A percentile compares a stretch with the other conserved stretches of the same genome.
Conservation (phyloP, 2,797 vertebrate genomes). For the Sphenodon punctatus region DNA sequence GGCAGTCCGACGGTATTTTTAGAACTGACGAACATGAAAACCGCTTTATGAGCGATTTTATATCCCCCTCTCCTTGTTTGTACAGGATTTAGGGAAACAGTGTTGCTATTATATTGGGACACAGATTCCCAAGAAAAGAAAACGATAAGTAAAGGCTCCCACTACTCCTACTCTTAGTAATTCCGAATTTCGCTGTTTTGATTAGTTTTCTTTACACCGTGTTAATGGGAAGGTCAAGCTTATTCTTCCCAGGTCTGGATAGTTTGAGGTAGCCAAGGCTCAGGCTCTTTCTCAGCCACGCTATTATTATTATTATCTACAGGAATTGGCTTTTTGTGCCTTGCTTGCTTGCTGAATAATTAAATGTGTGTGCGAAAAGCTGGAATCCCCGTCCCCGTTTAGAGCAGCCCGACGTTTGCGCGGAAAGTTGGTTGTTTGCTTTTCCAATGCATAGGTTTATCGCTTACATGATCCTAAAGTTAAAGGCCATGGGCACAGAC, state of each 20-base stretch:
- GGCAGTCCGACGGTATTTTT: not conserved
- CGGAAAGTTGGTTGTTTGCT: too few relatives aligned
- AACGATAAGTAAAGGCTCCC: not conserved
- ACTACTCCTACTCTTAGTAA: not conserved
- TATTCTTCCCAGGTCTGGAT: not conserved
- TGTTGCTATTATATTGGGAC: not conserved
- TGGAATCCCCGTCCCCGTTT: not conserved
- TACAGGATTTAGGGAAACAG: not conserved
- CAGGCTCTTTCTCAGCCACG: not conserved
- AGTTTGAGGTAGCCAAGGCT: not conserved
- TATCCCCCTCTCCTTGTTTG: not conserved
- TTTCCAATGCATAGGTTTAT: too few relatives aligned
- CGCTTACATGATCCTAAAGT: not conserved
- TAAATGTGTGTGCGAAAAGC: not conserved
- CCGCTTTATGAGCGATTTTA: not conserved
- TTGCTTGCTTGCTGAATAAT: not conserved
- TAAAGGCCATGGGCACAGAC: too few relatives aligned
- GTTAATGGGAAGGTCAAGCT: not conserved
- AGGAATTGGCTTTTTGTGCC: not conserved
- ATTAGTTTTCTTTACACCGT: not conserved
- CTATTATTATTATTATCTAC: not conserved
- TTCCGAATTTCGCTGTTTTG: not conserved
- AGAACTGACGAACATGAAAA: not conserved
- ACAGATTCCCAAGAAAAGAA: not conserved
- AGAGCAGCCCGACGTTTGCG: not conserved